Conservation (phyloP, 2,797 vertebrate genomes). For the Chrosomus eos region DNA sequence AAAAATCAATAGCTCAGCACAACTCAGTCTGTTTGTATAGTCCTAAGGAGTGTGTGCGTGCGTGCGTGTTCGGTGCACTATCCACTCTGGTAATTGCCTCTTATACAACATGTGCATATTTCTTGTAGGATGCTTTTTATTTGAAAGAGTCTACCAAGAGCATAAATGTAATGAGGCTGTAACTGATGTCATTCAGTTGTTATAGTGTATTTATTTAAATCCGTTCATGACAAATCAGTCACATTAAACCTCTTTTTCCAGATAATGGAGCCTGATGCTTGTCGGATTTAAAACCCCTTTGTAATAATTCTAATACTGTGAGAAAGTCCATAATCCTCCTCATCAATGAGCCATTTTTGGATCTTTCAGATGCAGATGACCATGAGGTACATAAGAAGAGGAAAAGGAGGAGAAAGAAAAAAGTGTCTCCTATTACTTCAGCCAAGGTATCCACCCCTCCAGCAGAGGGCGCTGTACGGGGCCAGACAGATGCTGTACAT, state of each 20-base stretch:
- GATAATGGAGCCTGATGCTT: slow-evolving; percentile 12
- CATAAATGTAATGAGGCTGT: not conserved
- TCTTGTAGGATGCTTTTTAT: not conserved
- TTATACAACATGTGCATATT: not conserved
- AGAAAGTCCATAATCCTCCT: not conserved
- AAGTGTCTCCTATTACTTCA: slow-evolving; percentile 31
- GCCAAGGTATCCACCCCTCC: slow-evolving; percentile 39
- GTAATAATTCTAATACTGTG: not conserved
- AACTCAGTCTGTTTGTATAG: slow-evolving; percentile 24
- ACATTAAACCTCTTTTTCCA: slow-evolving; percentile 2
- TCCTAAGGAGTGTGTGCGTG: not conserved
- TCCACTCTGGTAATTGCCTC: slow-evolving; percentile 31
- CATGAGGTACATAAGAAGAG: slow-evolving; percentile 48
- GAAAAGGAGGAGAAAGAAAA: slow-evolving; percentile 54
- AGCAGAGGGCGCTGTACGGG: slow-evolving; percentile 32
- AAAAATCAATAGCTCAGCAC: slow-evolving; percentile 43
- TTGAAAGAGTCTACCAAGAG: slow-evolving; percentile 8
- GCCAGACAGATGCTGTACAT: slow-evolving; percentile 21
- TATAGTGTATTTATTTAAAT: not conserved
- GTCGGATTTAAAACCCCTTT: not conserved
- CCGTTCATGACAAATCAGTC: not conserved
- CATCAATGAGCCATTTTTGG: not conserved
- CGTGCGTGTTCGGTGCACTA: not conserved
- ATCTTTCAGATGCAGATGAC: slow-evolving; percentile 59
- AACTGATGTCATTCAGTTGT: slow-evolving; percentile 7